Evolutionary conservation across 1,140 invertebrate species (phyloP).

Genomic region (Drosophila oshimai): DNA sequence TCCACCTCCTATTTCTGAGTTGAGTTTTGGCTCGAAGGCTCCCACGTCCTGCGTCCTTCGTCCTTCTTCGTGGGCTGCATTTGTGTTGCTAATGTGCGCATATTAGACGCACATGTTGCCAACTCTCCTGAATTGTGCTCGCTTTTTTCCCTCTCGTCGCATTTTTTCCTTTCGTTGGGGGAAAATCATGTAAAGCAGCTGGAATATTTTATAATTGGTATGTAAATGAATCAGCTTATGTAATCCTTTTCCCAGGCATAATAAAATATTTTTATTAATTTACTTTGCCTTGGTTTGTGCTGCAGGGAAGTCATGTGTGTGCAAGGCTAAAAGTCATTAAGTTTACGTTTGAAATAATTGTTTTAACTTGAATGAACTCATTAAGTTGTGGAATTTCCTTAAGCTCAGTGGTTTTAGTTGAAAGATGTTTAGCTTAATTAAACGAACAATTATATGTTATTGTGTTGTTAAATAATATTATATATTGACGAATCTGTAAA

Average conservation of each 20-base stretch:
- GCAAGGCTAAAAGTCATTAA: conserved; percentile 34
- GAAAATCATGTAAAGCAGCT: conserved; percentile 37
- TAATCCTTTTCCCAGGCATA: conserved; percentile 14
- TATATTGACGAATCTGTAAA: too few species aligned
- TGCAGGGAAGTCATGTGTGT: conserved; percentile 6
- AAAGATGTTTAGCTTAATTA: too few species aligned
- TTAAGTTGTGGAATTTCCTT: background rate
- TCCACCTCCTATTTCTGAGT: conserved; percentile 4
- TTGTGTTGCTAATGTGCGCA: conserved; percentile 77
- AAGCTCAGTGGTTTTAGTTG: background rate
- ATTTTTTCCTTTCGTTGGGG: background rate
- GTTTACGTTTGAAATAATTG: conserved; percentile 30
- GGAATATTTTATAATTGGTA: conserved; percentile 59
- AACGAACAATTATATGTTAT: background rate
- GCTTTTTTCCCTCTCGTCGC: background rate
- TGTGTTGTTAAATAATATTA: too few species aligned
- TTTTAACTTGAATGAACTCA: conserved; percentile 12
- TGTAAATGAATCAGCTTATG: conserved; percentile 42
- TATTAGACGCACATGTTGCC: conserved; percentile 75
- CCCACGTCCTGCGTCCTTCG: background rate
- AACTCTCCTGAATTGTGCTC: conserved; percentile 25
- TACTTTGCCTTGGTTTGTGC: conserved; percentile 2
- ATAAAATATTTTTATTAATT: conserved; percentile 12
- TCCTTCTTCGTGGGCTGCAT: conserved; percentile 46
- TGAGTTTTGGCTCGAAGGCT: conserved; percentile 20